Evolutionary conservation across 1,140 invertebrate genomes (phyloP).

Genomic region (Aphidius gifuensis): DNA sequence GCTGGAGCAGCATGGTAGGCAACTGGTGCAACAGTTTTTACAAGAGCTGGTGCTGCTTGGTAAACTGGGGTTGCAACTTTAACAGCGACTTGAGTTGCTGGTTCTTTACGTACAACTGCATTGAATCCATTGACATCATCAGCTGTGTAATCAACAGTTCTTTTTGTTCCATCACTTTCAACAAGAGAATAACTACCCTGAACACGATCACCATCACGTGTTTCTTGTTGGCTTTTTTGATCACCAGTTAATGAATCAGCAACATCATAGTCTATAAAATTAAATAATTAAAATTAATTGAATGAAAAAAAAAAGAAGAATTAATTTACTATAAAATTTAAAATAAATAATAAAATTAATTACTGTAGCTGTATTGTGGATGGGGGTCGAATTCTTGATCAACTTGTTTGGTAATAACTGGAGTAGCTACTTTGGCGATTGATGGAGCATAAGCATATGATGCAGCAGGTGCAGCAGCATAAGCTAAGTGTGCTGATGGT

Average conservation of each 20-base stretch:
- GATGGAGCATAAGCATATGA: slow-evolving; percentile 14
- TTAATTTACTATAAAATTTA: background rate
- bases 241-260: slow-evolving; percentile 40
- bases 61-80: slow-evolving; percentile 5
- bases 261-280: slow-evolving; percentile 23
- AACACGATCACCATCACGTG: slow-evolving; percentile 23
- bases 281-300: background rate
- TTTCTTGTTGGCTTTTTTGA: slow-evolving; percentile 18
- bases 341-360: slow-evolving; percentile 12
- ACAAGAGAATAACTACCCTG: slow-evolving; percentile 22
- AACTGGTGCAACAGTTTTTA: background rate
- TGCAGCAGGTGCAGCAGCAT: slow-evolving; percentile 2
- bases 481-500: background rate
- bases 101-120: slow-evolving; percentile 18
- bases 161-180: slow-evolving; percentile 19
- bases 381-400: slow-evolving; percentile 17
- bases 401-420: slow-evolving; percentile 14
- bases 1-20: slow-evolving; percentile 5
- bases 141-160: slow-evolving; percentile 25
- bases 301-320: background rate
- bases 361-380: slow-evolving; percentile 19
- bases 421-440: slow-evolving; percentile 17
- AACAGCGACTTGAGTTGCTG: background rate
- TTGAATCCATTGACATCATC: slow-evolving; percentile 22
- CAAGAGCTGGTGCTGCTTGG: slow-evolving; percentile 5